A percentile compares a stretch with the other conserved stretches of the same genome.
Evolutionary conservation across 2,888 invertebrate species (phyloP).

Genomic region (Smittia aterrima): DNA sequence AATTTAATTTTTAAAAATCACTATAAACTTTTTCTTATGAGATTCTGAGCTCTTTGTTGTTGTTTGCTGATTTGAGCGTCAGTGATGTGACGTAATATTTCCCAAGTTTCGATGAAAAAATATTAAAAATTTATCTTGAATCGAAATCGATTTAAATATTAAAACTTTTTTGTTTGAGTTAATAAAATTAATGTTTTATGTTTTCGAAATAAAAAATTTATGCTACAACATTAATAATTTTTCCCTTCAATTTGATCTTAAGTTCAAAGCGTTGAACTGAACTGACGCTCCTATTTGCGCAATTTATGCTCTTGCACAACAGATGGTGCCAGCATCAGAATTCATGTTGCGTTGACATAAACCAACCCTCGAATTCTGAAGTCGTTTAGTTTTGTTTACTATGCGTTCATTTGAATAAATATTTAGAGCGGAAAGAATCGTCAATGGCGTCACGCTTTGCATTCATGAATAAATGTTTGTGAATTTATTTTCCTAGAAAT

Average conservation of each 20-base stretch:
- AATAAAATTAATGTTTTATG: neutral
- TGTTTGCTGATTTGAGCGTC: constrained; percentile 33
- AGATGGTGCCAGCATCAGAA: neutral
- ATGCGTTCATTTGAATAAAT: too few species aligned
- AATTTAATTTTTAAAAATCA: constrained; percentile 38
- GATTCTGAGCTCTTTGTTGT: constrained; percentile 36
- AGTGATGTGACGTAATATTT: constrained; percentile 13
- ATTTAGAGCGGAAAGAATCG: too few species aligned
- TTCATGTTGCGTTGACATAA: neutral
- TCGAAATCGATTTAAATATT: too few species aligned
- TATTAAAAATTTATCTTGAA: neutral
- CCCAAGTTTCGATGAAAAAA: neutral
- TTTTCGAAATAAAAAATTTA: neutral
- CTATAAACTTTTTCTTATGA: constrained; percentile 34
- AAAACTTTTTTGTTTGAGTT: neutral
- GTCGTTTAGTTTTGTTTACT: too few species aligned
- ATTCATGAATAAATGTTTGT: too few species aligned
- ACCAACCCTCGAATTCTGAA: too few species aligned
- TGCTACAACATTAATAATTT: neutral
- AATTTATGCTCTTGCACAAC: constrained; percentile 2
- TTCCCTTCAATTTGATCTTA: neutral
- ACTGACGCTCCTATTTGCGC: neutral
- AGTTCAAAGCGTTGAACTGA: constrained; percentile 23
- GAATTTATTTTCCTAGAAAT: too few species aligned
- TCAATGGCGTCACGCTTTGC: too few species aligned